Evolutionary conservation across 1,140 invertebrate species (phyloP).

Genomic region (Leptopilina boulardi): DNA sequence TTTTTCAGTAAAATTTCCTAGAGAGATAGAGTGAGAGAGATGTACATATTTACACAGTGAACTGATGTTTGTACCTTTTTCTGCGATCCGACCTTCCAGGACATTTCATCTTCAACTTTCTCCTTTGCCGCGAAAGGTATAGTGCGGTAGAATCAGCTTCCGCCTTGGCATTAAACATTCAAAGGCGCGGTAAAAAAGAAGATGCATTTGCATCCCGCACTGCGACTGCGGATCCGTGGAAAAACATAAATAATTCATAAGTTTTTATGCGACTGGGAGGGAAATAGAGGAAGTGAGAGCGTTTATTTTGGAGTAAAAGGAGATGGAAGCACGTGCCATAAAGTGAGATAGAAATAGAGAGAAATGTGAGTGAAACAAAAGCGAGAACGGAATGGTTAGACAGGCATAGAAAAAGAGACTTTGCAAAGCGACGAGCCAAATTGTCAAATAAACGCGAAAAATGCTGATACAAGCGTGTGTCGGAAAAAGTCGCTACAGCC

Average conservation of each 20-base stretch:
- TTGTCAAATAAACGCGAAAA: conserved; percentile 62
- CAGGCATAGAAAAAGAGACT: conserved; percentile 36
- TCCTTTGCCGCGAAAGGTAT: conserved; percentile 15
- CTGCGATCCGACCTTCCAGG: neutral
- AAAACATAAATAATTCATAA: conserved; percentile 76
- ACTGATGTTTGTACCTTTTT: neutral
- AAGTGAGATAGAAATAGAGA: neutral
- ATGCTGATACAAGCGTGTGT: conserved; percentile 47
- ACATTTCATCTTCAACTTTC: conserved; percentile 41
- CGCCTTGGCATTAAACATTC: conserved; percentile 69
- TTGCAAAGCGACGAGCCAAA: conserved; percentile 57
- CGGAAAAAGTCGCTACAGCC: conserved; percentile 41
- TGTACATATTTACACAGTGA: conserved; percentile 15
- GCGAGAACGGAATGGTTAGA: conserved; percentile 42
- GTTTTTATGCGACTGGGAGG: conserved; percentile 60
- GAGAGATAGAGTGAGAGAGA: no score
- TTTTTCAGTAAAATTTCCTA: conserved; percentile 2
- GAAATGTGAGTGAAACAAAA: conserved; percentile 34
- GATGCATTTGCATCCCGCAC: conserved; percentile 70
- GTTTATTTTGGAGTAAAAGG: conserved; percentile 9
- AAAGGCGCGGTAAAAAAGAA: conserved; percentile 71
- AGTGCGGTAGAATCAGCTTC: conserved; percentile 33
- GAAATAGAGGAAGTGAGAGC: conserved; percentile 36
- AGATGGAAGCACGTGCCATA: conserved; percentile 27
- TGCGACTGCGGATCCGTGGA: conserved; percentile 63